A percentile compares a stretch with the other conserved stretches of the same genome.
phyloP scores from a whole-genome alignment of 2,888 invertebrate species.

The Mimumesa dahlbomi region DNA sequence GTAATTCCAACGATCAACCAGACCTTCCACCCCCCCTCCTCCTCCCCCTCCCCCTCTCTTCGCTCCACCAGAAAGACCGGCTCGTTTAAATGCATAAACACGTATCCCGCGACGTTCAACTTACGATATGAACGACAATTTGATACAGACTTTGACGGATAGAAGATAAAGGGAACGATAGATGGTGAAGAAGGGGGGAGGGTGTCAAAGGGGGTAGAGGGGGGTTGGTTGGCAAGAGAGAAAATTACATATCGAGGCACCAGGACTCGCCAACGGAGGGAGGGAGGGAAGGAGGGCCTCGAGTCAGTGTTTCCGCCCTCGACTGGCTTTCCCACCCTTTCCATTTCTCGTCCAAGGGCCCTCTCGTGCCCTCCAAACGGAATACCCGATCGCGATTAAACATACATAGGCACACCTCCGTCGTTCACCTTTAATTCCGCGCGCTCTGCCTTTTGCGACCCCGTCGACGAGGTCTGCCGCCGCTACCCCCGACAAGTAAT shows the following conservation, averaged over 20 bases:
- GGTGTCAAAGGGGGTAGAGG: background rate
- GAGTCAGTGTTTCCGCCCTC: slow-evolving; percentile 26
- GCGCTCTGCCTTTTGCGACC: slow-evolving; percentile 57
- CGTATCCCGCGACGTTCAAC: background rate
- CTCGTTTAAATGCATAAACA: background rate
- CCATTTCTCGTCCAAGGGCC: slow-evolving; percentile 51
- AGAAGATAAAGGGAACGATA: too few species aligned
- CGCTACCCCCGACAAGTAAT: slow-evolving; percentile 41
- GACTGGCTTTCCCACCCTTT: slow-evolving; percentile 22
- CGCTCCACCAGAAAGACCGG: too few species aligned
- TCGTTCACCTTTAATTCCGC: slow-evolving; percentile 73
- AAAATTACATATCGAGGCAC: slow-evolving; percentile 68
- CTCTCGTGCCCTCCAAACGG: slow-evolving; percentile 73
- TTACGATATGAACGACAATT: slow-evolving; percentile 19
- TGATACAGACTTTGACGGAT: too few species aligned
- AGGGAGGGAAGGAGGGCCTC: slow-evolving; percentile 12
- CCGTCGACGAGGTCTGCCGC: slow-evolving; percentile 19
- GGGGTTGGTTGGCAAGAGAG: slow-evolving; percentile 36
- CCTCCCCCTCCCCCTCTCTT: too few species aligned
- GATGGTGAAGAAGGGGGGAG: background rate
- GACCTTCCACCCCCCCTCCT: too few species aligned
- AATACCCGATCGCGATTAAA: slow-evolving; percentile 78
- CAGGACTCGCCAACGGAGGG: slow-evolving; percentile 53
- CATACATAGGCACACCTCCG: slow-evolving; percentile 75
- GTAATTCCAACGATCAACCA: too few species aligned